These are phyloP conservation scores for Amphipoea oculea DNA, from an alignment of 2,888 invertebrate genomes.

Conservation along the genomic window DNA sequence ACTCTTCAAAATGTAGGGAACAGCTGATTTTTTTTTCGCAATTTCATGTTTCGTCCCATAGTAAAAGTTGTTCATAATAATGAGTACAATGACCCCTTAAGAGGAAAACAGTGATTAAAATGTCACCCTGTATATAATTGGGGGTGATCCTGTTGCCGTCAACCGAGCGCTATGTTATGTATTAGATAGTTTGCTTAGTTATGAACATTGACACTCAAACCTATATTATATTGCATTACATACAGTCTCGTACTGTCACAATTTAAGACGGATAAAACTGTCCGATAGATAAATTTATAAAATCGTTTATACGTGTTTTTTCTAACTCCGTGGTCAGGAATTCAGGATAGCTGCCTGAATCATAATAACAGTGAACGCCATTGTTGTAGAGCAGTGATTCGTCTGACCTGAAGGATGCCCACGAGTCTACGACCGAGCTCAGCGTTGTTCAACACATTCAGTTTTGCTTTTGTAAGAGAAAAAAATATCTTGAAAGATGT, in stretches of 20 bases:
- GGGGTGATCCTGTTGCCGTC: neutral
- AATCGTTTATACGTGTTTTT: constrained; percentile 11
- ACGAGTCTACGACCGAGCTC: neutral
- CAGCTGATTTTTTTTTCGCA: too few relatives aligned
- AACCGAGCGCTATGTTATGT: too few relatives aligned
- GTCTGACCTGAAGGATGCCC: neutral
- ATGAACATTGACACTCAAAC: neutral
- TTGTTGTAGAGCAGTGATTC: neutral
- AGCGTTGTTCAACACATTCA: neutral
- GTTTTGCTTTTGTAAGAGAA: neutral
- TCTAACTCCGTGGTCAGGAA: constrained; percentile 12
- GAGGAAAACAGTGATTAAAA: too few relatives aligned
- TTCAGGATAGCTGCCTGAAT: neutral
- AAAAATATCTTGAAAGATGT: neutral
- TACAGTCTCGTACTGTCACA: neutral
- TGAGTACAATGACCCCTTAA: too few relatives aligned
- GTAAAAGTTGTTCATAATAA: too few relatives aligned
- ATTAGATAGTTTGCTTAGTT: too few relatives aligned
- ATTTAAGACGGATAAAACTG: neutral
- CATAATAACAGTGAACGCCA: neutral
- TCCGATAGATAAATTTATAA: neutral
- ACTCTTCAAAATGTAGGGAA: too few relatives aligned
- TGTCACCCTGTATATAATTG: neutral
- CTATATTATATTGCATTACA: neutral
- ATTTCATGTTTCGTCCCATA: too few relatives aligned